Percentiles rank a stretch among this genome's conserved stretches.
Conservation (phyloP, 2,797 vertebrate genomes). For the Eulemur coronatus region DNA sequence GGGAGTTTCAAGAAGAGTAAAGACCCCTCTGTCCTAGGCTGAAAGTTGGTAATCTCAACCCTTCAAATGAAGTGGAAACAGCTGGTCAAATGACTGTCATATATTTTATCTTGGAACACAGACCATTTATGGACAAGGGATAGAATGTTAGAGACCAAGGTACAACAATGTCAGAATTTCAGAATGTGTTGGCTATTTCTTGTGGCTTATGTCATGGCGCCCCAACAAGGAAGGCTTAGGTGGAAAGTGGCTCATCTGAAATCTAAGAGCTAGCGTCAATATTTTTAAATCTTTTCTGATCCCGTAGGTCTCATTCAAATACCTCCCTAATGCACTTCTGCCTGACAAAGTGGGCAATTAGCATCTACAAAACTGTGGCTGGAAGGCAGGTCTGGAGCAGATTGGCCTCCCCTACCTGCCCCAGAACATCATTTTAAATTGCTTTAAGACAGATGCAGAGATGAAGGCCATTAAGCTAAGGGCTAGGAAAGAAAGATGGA, state of each 20-base stretch:
- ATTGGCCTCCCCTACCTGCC: not conserved
- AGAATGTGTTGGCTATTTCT: not conserved
- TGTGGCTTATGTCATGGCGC: not conserved
- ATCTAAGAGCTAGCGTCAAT: not conserved
- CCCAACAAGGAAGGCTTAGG: not conserved
- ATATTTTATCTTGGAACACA: not conserved
- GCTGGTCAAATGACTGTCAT: not conserved
- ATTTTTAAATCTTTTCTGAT: conserved; percentile 20
- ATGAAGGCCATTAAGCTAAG: not conserved
- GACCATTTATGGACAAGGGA: not conserved
- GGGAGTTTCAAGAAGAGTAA: not conserved
- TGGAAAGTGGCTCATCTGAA: not conserved
- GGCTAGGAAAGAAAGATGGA: not conserved
- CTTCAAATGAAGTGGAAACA: not conserved
- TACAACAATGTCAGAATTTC: not conserved
- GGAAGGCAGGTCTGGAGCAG: not conserved
- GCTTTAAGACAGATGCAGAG: not conserved
- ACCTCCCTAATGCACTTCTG: not conserved
- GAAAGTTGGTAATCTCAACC: not conserved
- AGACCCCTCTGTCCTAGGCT: not conserved
- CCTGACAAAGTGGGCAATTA: not conserved
- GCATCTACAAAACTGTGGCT: not conserved
- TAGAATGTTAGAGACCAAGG: not conserved
- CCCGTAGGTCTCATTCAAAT: not conserved
- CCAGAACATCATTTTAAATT: not conserved